A percentile compares a stretch with the other conserved stretches of the same genome.
Conservation (phyloP, 2,797 vertebrate species). For the Smutsia gigantea region DNA sequence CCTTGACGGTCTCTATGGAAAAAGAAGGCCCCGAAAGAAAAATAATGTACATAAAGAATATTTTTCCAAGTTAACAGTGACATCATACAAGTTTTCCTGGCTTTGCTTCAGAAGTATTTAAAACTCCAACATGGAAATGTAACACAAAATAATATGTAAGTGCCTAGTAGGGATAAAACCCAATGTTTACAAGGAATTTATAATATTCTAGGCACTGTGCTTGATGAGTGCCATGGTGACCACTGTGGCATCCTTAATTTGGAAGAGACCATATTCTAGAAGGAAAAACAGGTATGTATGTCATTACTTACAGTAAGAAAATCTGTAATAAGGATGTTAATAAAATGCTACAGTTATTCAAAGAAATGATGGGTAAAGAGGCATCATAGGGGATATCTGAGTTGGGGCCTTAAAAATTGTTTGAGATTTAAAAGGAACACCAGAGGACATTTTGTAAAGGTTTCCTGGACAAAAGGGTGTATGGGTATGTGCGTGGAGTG, state of each 20-base stretch:
- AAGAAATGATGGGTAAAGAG: not conserved
- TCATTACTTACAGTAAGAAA: not conserved
- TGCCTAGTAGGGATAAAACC: not conserved
- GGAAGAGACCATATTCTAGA: not conserved
- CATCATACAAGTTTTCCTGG: not conserved
- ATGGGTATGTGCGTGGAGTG: not conserved
- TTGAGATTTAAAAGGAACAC: not conserved
- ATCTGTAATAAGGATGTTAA: not conserved
- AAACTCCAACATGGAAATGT: not conserved
- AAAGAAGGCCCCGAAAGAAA: not conserved
- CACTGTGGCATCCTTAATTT: not conserved
- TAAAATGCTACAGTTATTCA: not conserved
- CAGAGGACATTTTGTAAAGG: not conserved
- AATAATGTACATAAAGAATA: not conserved
- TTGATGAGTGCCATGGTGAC: not conserved
- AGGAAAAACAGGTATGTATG: not conserved
- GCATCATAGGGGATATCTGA: not conserved
- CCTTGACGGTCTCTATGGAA: not conserved
- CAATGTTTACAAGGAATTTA: not conserved
- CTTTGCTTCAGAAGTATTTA: not conserved
- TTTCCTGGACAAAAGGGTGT: not conserved
- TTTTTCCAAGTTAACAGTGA: slow-evolving; percentile 12
- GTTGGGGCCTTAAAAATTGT: not conserved
- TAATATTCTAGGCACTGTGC: not conserved
- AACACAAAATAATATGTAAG: not conserved